A percentile compares a stretch with the other conserved stretches of the same genome.
phyloP scores from a whole-genome alignment of 2,113 vertebrate species.

The Rhinolophus ferrumequinum region DNA sequence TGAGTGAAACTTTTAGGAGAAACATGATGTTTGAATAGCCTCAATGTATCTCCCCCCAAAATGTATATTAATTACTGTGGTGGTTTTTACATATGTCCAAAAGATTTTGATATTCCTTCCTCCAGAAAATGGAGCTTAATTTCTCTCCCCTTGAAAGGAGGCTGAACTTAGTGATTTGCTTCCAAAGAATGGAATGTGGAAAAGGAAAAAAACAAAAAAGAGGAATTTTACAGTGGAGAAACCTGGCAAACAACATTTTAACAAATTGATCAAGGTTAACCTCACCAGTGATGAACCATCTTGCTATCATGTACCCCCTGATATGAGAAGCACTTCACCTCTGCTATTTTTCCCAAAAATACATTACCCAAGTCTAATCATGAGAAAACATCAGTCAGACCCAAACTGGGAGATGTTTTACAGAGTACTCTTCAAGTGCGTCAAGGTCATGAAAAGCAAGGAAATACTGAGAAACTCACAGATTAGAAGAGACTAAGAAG shows the following conservation, averaged over 20 bases:
- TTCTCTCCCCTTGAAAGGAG: background rate
- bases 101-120: background rate
- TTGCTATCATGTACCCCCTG: background rate
- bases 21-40: background rate
- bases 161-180: slow-evolving; percentile 19
- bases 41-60: background rate
- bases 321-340: background rate
- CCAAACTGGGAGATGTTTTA: background rate
- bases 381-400: background rate
- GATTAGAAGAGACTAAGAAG: background rate
- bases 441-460: background rate
- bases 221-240: background rate
- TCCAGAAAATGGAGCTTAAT: background rate
- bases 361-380: background rate
- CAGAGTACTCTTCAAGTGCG: background rate
- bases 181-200: background rate
- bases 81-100: background rate
- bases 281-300: background rate
- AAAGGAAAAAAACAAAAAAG: background rate
- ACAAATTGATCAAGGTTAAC: background rate
- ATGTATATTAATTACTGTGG: background rate
- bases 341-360: background rate
- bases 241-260: background rate
- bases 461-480: background rate
- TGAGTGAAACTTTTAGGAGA: background rate